Percentiles rank a stretch among this genome's conserved stretches.
phyloP scores from a whole-genome alignment of 2,888 invertebrate genomes.

The Fragum whitleyi region DNA sequence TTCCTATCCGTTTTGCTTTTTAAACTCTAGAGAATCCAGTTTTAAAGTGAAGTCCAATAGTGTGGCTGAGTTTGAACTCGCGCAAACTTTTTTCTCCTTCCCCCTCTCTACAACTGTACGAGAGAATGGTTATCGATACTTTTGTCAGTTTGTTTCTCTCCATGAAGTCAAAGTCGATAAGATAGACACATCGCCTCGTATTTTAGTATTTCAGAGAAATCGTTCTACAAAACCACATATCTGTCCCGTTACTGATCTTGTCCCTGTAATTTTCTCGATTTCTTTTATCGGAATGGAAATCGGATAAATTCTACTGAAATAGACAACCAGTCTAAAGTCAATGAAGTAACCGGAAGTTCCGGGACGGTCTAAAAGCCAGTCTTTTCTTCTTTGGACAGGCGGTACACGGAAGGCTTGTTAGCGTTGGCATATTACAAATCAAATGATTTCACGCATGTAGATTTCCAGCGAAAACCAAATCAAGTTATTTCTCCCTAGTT shows the following conservation, averaged over 20 bases:
- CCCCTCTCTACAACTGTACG: slow-evolving; percentile 3
- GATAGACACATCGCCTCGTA: slow-evolving; percentile 12
- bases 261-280: slow-evolving; percentile 11
- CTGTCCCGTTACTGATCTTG: background rate
- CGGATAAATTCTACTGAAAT: background rate
- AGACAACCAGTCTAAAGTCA: slow-evolving; percentile 6
- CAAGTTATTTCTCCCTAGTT: slow-evolving; percentile 14
- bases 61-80: background rate
- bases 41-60: background rate
- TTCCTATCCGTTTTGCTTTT: background rate
- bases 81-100: background rate
- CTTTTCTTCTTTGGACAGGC: slow-evolving; percentile 22
- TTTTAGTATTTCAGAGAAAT: background rate
- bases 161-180: slow-evolving; percentile 8
- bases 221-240: background rate
- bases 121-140: slow-evolving; percentile 12
- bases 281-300: slow-evolving; percentile 3
- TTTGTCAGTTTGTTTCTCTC: slow-evolving; percentile 16
- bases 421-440: slow-evolving; percentile 18
- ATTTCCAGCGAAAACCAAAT: slow-evolving; percentile 22
- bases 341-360: slow-evolving; percentile 15
- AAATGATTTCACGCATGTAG: slow-evolving; percentile 27
- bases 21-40: background rate
- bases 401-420: slow-evolving; percentile 21
- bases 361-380: slow-evolving; percentile 22